Evolutionary conservation across 2,888 invertebrate genomes (phyloP), one percentile per base, ranked within the genome.

Genomic region (Scrobipalpa atriplicella): DNA sequence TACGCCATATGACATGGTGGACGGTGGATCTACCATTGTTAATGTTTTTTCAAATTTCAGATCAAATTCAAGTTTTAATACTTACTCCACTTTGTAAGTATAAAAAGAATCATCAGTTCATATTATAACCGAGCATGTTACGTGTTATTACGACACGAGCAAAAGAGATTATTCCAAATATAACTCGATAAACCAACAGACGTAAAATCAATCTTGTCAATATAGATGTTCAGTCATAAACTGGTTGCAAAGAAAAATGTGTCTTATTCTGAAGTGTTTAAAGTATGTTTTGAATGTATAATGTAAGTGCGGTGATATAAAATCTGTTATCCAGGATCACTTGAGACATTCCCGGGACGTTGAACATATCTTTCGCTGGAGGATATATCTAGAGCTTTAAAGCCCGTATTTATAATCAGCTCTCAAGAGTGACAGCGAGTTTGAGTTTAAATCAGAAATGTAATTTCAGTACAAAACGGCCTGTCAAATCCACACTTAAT

Each of bases 251-350:
- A 29, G 38, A 41, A 69, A 66, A 69, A 54, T 66, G 41, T 16
- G 67, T 65, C 18, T 36, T 68, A 56, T 67, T 18, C 5, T 0
- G 13, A 58, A 16, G 16, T 11, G 7, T 1, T 1, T 13, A 51
- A 16, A 51, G 51, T 2, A 51, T 51, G 51, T 16, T 16, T n/a
- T 51, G 5, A 13, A 72, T 71, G 75, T 16, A 63, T 51, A 13
- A 72, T 71, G 75, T 16, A 63, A 39, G n/a, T 38, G 60, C 10
- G 39, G n/a, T 41, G 29, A 47, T 41, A 75, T 75, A 69, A 73
- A 71, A 70, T 67, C 72, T 70, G 80, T 87, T n/a, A 87, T 88
- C 85, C 83, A 69, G 84, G 85, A 87, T 87, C 85, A 87, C 82
- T 83, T 77, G 81, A 84, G 82, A 85, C 79, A 73, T 70, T 82